Conservation (phyloP, 2,797 vertebrate species). For the Tadarida brasiliensis region DNA sequence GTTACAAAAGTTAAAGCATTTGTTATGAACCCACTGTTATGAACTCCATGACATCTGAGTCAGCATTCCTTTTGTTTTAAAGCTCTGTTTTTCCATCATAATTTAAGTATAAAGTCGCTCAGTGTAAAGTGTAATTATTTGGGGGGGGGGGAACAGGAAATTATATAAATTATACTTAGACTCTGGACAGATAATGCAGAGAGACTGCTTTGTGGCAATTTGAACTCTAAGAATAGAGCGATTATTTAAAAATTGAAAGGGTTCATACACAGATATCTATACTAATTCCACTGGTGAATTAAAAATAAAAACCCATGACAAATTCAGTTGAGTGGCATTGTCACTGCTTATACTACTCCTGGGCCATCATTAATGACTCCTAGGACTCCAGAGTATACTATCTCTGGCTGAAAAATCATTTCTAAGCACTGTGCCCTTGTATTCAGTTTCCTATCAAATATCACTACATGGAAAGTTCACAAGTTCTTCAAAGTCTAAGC, state of each 20-base stretch:
- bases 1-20: not conserved
- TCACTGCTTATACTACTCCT: not conserved
- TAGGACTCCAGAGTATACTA: not conserved
- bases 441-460: not conserved
- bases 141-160: not conserved
- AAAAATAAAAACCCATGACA: not conserved
- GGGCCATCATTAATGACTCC: not conserved
- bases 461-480: not conserved
- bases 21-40: not conserved
- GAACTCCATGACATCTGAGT: not conserved
- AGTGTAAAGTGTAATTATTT: conserved; percentile 7
- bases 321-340: not conserved
- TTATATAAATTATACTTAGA: not conserved
- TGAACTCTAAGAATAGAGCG: not conserved
- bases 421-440: not conserved
- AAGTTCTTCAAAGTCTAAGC: not conserved
- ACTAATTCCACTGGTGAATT: not conserved
- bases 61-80: not conserved
- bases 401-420: not conserved
- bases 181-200: not conserved
- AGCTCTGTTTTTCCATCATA: not conserved
- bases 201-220: not conserved
- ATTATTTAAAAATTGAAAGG: conserved; percentile 26
- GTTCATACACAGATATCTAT: not conserved
- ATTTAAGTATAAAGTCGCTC: not conserved